A percentile compares a stretch with the other conserved stretches of the same genome.
Conservation (phyloP, 2,888 invertebrate genomes). For the Pemphredon lugubris region DNA sequence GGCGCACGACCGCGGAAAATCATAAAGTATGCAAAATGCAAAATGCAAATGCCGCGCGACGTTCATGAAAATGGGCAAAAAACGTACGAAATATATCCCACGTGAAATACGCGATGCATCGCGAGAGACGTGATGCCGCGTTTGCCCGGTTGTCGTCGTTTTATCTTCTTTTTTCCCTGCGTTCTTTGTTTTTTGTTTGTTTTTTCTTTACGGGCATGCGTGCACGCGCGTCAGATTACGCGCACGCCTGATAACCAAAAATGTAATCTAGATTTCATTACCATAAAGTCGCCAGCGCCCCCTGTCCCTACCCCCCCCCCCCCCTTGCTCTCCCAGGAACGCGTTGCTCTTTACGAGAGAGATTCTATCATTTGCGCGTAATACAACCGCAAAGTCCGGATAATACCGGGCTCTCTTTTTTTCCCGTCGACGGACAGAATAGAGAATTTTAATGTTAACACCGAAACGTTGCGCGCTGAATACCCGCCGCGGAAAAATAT, state of each 20-base stretch:
- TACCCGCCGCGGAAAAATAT: constrained; percentile 22
- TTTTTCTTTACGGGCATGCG: constrained; percentile 29
- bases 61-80: constrained; percentile 77
- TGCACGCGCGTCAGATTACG: constrained; percentile 34
- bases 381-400: constrained; percentile 42
- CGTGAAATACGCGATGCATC: constrained; percentile 62
- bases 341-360: constrained; percentile 32
- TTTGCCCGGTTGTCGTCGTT: not conserved
- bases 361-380: constrained; percentile 56
- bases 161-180: constrained; percentile 4
- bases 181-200: not conserved
- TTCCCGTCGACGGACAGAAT: constrained; percentile 18
- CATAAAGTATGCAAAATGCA: constrained; percentile 78
- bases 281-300: constrained; percentile 47
- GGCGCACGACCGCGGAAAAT: constrained; percentile 72
- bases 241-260: constrained; percentile 52
- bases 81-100: constrained; percentile 70
- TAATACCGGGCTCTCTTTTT: constrained; percentile 26
- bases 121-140: constrained; percentile 4
- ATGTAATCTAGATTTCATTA: constrained; percentile 66
- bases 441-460: constrained; percentile 42
- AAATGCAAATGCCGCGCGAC: constrained; percentile 76
- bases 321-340: constrained; percentile 8
- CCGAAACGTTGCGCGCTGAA: not conserved
- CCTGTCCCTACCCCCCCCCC: not conserved